Conservation (phyloP, 1,140 invertebrate genomes). For the Stratiolaelaps scimitus region DNA sequence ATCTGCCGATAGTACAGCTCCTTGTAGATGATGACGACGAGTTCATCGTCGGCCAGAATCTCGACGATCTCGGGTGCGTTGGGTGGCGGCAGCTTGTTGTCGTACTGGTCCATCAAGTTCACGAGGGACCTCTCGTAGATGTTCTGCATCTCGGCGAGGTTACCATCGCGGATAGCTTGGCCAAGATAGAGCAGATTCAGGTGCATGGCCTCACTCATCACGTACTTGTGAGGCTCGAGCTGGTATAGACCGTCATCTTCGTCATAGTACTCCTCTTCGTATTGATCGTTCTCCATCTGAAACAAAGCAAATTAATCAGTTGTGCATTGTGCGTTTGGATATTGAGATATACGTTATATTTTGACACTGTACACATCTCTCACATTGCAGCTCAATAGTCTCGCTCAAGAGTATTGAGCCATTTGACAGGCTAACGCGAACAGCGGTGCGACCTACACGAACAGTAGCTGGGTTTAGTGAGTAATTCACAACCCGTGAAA, state of each 20-base stretch:
- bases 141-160: conserved; percentile 13
- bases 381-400: too few species aligned
- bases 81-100: background rate
- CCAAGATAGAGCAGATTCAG: background rate
- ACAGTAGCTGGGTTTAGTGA: too few species aligned
- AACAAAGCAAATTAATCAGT: background rate
- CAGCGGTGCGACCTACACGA: too few species aligned
- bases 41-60: conserved; percentile 40
- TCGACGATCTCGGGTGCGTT: background rate
- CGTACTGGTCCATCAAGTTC: conserved; percentile 15
- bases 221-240: conserved; percentile 1
- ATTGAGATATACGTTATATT: too few species aligned
- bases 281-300: background rate
- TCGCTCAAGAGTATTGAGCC: too few species aligned
- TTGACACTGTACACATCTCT: too few species aligned
- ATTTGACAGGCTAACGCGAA: too few species aligned
- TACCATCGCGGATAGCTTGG: conserved; percentile 10
- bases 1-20: conserved; percentile 96
- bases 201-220: conserved; percentile 5
- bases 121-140: conserved; percentile 8
- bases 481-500: too few species aligned
- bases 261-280: conserved; percentile 26
- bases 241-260: background rate
- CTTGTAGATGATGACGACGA: conserved; percentile 87
- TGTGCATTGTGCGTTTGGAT: too few species aligned